These are phyloP conservation scores for Nanorana parkeri DNA, from an alignment of 2,113 vertebrate species.

Conservation along the genomic window DNA sequence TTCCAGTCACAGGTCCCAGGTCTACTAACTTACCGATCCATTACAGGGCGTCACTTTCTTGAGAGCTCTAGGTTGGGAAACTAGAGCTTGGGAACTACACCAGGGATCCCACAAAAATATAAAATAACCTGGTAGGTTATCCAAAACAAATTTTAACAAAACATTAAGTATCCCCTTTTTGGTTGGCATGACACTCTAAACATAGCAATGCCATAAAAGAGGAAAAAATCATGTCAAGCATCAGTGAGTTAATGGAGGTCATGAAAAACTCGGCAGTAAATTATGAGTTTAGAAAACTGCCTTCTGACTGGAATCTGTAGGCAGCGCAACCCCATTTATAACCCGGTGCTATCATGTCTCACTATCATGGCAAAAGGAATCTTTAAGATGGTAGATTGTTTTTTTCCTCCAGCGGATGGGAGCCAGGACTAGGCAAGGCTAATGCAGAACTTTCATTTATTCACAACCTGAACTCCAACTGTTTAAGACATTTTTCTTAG, in stretches of 20 bases:
- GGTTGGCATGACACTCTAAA: no score
- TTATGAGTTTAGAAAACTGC: background rate
- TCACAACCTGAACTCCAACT: constrained; percentile 29
- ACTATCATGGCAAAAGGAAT: background rate
- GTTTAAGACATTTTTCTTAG: constrained; percentile 19
- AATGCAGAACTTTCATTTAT: constrained; percentile 20
- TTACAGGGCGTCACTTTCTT: no score
- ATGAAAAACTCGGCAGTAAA: background rate
- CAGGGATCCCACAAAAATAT: no score
- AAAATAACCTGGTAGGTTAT: no score
- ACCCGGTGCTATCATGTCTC: constrained; percentile 6
- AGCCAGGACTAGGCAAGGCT: background rate
- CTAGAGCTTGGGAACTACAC: no score
- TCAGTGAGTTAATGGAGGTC: background rate
- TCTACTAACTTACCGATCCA: no score
- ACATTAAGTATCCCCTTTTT: no score
- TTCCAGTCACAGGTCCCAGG: no score
- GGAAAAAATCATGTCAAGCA: background rate
- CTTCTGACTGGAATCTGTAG: background rate
- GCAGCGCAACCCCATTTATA: constrained; percentile 11
- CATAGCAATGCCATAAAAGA: no score
- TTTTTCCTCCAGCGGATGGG: background rate
- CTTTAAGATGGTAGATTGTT: constrained; percentile 9
- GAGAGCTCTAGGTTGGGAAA: no score
- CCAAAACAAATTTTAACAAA: no score